phyloP scores from a whole-genome alignment of 2,888 invertebrate species.

The Brenthis hecate region DNA sequence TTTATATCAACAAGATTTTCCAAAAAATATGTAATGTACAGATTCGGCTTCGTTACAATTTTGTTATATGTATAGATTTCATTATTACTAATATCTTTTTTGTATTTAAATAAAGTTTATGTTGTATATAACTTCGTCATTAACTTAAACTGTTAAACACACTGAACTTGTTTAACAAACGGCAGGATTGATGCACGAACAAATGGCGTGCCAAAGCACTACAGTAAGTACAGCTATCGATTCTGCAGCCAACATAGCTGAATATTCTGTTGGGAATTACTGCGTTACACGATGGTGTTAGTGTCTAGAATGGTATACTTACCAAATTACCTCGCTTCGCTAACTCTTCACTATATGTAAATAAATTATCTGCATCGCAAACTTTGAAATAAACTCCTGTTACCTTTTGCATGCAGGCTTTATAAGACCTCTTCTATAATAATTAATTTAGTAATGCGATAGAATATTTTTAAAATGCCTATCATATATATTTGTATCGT shows the following conservation, averaged over 20 bases:
- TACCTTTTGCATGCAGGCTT: neutral
- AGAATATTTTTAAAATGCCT: neutral
- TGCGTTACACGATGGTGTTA: constrained; percentile 22
- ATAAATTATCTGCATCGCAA: constrained; percentile 15
- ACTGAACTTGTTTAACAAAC: constrained; percentile 50
- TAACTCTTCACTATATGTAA: neutral
- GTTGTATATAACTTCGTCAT: neutral
- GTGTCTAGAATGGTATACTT: constrained; percentile 11
- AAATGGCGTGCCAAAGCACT: constrained; percentile 43
- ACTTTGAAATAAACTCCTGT: constrained; percentile 10
- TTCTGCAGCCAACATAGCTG: constrained; percentile 45
- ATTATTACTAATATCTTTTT: too few species aligned
- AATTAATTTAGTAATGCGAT: neutral
- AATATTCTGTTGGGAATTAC: constrained; percentile 42
- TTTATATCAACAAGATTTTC: too few species aligned
- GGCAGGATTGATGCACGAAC: constrained; percentile 41
- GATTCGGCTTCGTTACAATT: too few species aligned
- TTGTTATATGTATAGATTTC: too few species aligned
- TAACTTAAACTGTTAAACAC: constrained; percentile 43
- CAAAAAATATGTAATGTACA: too few species aligned
- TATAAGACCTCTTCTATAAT: too few species aligned
- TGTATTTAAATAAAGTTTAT: too few species aligned
- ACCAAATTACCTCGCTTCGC: constrained; percentile 10
- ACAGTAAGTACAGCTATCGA: constrained; percentile 56
- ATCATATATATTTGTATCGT: constrained; percentile 38